Evolutionary conservation across 2,888 invertebrate species (phyloP), one percentile per base, ranked within the genome.

Genomic region (Stenichneumon culpator): DNA sequence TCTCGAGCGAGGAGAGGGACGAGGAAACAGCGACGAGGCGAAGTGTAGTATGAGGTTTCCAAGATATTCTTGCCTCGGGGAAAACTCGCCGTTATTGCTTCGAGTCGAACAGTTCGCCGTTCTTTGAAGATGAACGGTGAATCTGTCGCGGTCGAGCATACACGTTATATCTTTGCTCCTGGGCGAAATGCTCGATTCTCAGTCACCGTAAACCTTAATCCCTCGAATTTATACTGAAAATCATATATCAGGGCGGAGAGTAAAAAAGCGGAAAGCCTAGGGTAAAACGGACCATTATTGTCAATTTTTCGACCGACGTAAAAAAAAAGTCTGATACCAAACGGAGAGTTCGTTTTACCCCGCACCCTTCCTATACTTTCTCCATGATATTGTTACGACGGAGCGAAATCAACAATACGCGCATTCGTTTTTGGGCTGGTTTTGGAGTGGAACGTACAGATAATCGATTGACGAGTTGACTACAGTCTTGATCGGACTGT

Each of bases 31-130:
- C 47, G 39, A n/a, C n/a, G 73, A 4, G 28, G 44, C 16, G 25
- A 70, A n/a, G 22, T n/a, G 69, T 50, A 67, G 82, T 80, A 68
- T 73, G 84, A 84, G 84, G 57, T 85, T 83, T 75, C 70, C 68
- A 60, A 73, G 84, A 80, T 86, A 83, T 85, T 79, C 83, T 82
- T 79, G 86, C 87, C 87, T 77, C 65, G 69, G 81, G 87, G 84
- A 69, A 72, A 52, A 67, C 77, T 77, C 67, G 70, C 75, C 84
- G 84, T 83, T 87, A 87, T 87, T 87, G 87, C 86, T 84, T 86
- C 84, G 73, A 85, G 82, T 86, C 81, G 83, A 87, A 86, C 83
- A 73, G 84, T 87, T 77, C 84, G 68, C 72, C 65, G 82, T 80
- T 82, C 86, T 87, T 87, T 87, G 86, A 86, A 65, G 80, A 69